Evolutionary conservation across 2,888 invertebrate species (phyloP).

Genomic region (Copidosoma aretas): DNA sequence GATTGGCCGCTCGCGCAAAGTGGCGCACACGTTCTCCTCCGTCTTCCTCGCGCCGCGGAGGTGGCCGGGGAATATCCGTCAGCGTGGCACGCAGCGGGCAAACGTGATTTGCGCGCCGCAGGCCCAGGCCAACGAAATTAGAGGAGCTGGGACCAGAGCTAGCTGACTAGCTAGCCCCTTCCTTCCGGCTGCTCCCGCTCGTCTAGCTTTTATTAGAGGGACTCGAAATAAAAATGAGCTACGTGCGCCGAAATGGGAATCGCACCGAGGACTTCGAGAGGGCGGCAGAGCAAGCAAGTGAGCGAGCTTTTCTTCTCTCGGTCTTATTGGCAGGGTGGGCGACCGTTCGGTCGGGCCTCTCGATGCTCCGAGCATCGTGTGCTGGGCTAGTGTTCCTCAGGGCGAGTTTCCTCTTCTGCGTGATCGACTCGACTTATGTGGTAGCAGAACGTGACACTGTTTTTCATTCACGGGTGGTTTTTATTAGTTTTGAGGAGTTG

Average conservation of each 20-base stretch:
- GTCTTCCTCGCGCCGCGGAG: not conserved
- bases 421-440: slow-evolving; percentile 20
- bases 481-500: too few relatives aligned
- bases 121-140: slow-evolving; percentile 46
- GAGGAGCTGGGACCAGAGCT: too few relatives aligned
- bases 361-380: not conserved
- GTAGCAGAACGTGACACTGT: not conserved
- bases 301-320: not conserved
- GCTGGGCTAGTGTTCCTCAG: too few relatives aligned
- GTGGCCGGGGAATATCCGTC: slow-evolving; percentile 20
- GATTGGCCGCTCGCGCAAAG: slow-evolving; percentile 32
- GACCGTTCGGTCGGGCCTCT: not conserved
- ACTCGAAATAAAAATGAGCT: slow-evolving; percentile 54
- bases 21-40: slow-evolving; percentile 14
- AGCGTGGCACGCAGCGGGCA: slow-evolving; percentile 8
- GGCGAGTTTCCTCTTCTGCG: too few relatives aligned
- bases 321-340: not conserved
- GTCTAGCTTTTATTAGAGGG: slow-evolving; percentile 48
- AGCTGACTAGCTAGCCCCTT: too few relatives aligned
- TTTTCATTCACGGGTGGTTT: too few relatives aligned
- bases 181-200: too few relatives aligned
- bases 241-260: slow-evolving; percentile 51
- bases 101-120: slow-evolving; percentile 41
- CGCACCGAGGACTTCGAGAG: slow-evolving; percentile 1
- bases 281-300: too few relatives aligned